Evolutionary conservation across 2,888 invertebrate species (phyloP), one percentile per base, ranked within the genome.

Genomic region (Gryllus longicercus): DNA sequence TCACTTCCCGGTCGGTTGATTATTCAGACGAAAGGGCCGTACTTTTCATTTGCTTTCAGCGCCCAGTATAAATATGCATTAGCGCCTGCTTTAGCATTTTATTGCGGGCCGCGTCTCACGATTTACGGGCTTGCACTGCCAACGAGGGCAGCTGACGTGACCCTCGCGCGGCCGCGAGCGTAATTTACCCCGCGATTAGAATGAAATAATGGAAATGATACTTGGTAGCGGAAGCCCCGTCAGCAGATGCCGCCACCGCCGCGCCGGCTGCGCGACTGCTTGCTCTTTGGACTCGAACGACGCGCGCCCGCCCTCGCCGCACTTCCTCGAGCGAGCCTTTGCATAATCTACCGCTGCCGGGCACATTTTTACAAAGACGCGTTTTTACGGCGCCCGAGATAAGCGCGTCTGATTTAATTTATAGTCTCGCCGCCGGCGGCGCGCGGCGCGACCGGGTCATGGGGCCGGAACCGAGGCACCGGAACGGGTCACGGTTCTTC

Each of bases 331-430:
- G 38, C 38, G 5, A 38, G 8, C 0, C 38, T 38, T 8, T 38
- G 38, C 38, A 38, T 38, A 38, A 38, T 38, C 38, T 38, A 38
- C 8, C 5, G 38, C 38, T 38, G 38, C 38, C 38, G 38, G 38
- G 38, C 38, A 1, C 38, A 38, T 8, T 38, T 63, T 8, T 63
- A n/a, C 63, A 63, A 63, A n/a, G 63, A 63, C 63, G 16, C n/a
- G 63, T 18, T 63, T 21, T 63, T 63, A 63, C 63, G n/a, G n/a
- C 16, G 14, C 10, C 16, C 16, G 14, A 11, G 63, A 63, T 63
- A 63, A 63, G 63, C 63, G 63, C 63, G n/a, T 63, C 63, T 63
- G n/a, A 63, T 63, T 63, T 63, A 63, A 63, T 63, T 63, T 63
- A 63, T n/a, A n/a, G 63, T 63, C n/a, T 14, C n/a, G 63, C 63